Evolutionary conservation across 35 echinoderm and acorn worm genomes (phyloP).

Genomic region (Heliocidaris erythrogramma): DNA sequence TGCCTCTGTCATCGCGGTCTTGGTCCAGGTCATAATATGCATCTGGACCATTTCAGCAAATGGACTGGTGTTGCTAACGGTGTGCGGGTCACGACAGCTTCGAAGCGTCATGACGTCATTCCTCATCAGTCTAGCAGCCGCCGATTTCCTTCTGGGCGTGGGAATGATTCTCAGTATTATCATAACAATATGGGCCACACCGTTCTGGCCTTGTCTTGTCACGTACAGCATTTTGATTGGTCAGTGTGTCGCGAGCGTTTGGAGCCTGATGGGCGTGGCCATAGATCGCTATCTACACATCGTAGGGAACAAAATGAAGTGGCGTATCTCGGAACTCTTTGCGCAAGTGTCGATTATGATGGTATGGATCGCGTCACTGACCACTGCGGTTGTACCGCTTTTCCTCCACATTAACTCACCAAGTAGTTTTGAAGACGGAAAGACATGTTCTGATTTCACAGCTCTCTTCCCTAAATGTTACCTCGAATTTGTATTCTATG

Average conservation of each 20-base stretch:
- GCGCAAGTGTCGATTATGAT: conserved; percentile 6
- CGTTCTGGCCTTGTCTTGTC: conserved; percentile 29
- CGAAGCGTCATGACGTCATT: conserved; percentile 36
- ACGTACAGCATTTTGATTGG: conserved; percentile 29
- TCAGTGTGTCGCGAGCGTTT: conserved; percentile 36
- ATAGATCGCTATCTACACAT: conserved; percentile 27
- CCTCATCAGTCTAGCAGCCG: conserved; percentile 28
- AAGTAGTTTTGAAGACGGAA: background rate
- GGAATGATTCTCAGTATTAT: conserved; percentile 9
- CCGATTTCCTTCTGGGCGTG: conserved; percentile 29
- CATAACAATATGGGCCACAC: conserved; percentile 4
- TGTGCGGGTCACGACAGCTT: background rate
- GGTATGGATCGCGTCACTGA: background rate
- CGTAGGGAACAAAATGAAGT: background rate
- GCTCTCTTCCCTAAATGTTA: conserved; percentile 12
- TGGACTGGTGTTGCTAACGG: conserved; percentile 4
- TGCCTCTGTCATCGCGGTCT: background rate
- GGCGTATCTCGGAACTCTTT: background rate
- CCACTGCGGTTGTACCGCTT: background rate
- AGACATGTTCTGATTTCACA: conserved; percentile 5
- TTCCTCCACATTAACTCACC: background rate
- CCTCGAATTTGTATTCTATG: conserved; percentile 37
- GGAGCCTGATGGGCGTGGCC: conserved; percentile 42
- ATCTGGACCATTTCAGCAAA: conserved; percentile 25
- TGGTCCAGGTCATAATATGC: conserved; percentile 15